Percentiles rank a stretch among this genome's conserved stretches.
Conservation (phyloP, 2,888 invertebrate genomes). For the Luperina testacea region DNA sequence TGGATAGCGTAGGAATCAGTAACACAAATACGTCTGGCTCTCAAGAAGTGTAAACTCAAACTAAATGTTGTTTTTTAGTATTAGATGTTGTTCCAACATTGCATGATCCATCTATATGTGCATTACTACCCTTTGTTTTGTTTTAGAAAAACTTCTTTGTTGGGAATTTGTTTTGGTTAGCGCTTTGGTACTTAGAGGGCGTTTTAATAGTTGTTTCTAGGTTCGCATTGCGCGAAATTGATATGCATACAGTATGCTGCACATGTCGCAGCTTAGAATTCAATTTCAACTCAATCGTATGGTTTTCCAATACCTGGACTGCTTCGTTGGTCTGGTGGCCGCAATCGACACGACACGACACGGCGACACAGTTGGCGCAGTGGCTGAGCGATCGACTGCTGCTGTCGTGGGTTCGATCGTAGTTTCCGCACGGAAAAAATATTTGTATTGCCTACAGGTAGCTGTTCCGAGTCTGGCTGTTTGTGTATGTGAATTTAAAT, state of each 20-base stretch:
- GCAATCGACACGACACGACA: neutral
- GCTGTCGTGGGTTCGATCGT: too few relatives aligned
- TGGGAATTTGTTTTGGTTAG: conserved; percentile 4
- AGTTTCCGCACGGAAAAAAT: too few relatives aligned
- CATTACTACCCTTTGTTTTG: conserved; percentile 34
- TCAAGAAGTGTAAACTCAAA: conserved; percentile 50
- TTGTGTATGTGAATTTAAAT: too few relatives aligned
- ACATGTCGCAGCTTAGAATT: neutral
- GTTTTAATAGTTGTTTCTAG: neutral
- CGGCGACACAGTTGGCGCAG: too few relatives aligned
- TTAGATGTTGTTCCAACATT: conserved; percentile 46
- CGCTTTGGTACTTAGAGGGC: neutral
- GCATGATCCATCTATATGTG: conserved; percentile 55
- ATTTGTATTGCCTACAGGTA: too few relatives aligned
- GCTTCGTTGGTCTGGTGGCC: neutral
- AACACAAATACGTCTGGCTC: conserved; percentile 53
- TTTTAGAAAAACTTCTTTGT: conserved; percentile 35
- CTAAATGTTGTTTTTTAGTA: conserved; percentile 40
- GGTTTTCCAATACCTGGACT: neutral
- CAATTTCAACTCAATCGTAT: neutral
- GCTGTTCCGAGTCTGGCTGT: too few relatives aligned
- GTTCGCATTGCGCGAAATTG: neutral
- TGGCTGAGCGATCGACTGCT: too few relatives aligned
- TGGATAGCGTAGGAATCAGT: conserved; percentile 44
- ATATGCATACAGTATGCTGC: neutral